phyloP scores from a whole-genome alignment of 2,113 vertebrate genomes.

The Asarcornis scutulata region DNA sequence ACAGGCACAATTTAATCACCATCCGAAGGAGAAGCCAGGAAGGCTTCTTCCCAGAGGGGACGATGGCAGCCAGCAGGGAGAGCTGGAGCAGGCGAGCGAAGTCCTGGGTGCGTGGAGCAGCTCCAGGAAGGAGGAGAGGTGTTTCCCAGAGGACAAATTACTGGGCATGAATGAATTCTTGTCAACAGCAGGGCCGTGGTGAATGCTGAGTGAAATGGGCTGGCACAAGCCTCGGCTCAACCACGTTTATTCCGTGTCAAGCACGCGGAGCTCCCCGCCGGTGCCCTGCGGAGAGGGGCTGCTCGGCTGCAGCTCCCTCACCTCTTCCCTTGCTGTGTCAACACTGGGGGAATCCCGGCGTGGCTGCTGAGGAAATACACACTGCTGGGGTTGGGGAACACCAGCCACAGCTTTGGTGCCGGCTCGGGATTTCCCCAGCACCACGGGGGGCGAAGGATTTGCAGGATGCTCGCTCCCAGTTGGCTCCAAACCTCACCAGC shows the following conservation, averaged over 20 bases:
- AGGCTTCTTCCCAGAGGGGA: too few species aligned
- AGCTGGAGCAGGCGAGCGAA: background rate
- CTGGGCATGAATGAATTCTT: background rate
- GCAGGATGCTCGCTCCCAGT: rapidly evolving
- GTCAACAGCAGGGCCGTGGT: rapidly evolving
- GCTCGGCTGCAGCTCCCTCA: background rate
- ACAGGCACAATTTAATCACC: background rate
- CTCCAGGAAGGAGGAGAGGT: background rate
- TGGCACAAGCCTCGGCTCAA: background rate
- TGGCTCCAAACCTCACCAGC: background rate
- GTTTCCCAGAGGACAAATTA: background rate
- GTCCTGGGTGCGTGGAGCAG: background rate
- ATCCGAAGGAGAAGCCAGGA: background rate
- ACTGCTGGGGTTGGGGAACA: rapidly evolving
- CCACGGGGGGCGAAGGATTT: rapidly evolving
- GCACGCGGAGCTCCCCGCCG: rapidly evolving
- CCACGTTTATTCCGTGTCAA: background rate
- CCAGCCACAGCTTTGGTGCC: background rate
- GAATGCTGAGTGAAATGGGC: background rate
- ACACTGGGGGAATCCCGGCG: background rate
- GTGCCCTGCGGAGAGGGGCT: rapidly evolving
- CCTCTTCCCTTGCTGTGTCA: background rate
- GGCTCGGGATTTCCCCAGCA: background rate
- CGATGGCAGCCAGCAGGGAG: background rate
- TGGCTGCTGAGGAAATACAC: background rate